These are phyloP conservation scores for Haemorhous mexicanus DNA, from an alignment of 2,113 vertebrate genomes.

Conservation along the genomic window DNA sequence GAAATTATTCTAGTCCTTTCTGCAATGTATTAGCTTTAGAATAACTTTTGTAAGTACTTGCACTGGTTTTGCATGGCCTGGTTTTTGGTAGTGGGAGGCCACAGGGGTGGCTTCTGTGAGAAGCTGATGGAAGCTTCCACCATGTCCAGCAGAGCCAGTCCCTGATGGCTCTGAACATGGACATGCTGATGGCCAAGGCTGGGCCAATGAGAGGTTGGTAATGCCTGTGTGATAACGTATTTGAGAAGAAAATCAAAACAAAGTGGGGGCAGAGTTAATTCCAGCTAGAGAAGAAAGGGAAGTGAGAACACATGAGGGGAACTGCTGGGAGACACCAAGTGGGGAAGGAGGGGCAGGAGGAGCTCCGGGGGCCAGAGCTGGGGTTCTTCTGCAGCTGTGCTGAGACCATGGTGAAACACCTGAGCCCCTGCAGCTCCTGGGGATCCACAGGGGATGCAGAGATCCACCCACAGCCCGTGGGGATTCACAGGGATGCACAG, in stretches of 20 bases:
- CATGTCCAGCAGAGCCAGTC: background rate
- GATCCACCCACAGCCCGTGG: background rate
- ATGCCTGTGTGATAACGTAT: accelerated
- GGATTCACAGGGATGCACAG: too few species aligned
- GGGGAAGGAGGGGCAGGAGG: background rate
- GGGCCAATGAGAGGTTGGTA: accelerated
- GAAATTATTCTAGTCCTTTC: background rate
- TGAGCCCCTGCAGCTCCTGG: background rate
- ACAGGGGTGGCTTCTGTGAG: background rate
- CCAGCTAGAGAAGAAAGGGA: background rate
- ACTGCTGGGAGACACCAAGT: background rate
- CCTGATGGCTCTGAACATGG: background rate
- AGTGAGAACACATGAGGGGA: background rate
- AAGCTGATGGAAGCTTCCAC: background rate
- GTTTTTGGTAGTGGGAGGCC: background rate
- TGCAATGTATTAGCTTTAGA: background rate
- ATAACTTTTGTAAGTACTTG: background rate
- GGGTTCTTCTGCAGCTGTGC: background rate
- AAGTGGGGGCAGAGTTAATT: background rate
- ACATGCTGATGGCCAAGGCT: background rate
- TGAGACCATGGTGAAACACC: background rate
- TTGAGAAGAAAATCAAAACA: background rate
- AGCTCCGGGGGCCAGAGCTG: background rate
- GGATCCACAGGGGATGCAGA: background rate
- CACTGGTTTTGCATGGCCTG: background rate